Evolutionary conservation across 2,888 invertebrate genomes (phyloP), one percentile per base, ranked within the genome.

Genomic region (Phlogophora meticulosa): DNA sequence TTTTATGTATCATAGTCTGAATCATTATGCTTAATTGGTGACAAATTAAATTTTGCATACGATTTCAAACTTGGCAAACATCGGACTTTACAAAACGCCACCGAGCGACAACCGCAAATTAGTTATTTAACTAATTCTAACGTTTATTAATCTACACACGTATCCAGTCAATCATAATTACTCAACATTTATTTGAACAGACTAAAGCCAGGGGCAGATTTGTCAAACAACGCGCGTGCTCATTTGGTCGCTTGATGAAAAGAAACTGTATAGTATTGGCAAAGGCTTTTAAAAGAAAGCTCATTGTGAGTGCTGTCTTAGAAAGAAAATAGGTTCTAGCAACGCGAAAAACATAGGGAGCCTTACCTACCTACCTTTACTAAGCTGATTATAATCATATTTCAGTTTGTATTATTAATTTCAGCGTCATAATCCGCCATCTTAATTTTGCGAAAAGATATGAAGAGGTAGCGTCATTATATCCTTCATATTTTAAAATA

Each of bases 41-140:
- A 58, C 58, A 52, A 42, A 75, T 69, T 52, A 52, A 43, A 72
- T 61, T 52, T 68, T 61, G 40, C 17, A 13, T 48, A n/a, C 38
- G 55, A 43, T n/a, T 36, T 42, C 9, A 43, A 55, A 51, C 48
- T 72, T 72, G 72, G 66, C 73, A 67, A 28, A 49, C 36, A 66
- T n/a, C n/a, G n/a, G n/a, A n/a, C n/a, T n/a, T n/a, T n/a, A n/a
- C n/a, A 45, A 61, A 32, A 38, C 24, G 28, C 36, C 46, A 53
- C 9, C 24, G 32, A 22, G 20, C 13, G 42, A 71, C 61, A 32
- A 24, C 38, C 51, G 51, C 57, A 58, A 70, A 76, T 76, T 76
- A 71, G 65, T 34, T 40, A 43, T 75, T 65, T 46, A 61, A 71
- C 58, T 36, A 71, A 75, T 65, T 69, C 49, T 17, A 28, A 42